Evolutionary conservation across 2,113 vertebrate species (phyloP).

Genomic region (Anhinga anhinga): DNA sequence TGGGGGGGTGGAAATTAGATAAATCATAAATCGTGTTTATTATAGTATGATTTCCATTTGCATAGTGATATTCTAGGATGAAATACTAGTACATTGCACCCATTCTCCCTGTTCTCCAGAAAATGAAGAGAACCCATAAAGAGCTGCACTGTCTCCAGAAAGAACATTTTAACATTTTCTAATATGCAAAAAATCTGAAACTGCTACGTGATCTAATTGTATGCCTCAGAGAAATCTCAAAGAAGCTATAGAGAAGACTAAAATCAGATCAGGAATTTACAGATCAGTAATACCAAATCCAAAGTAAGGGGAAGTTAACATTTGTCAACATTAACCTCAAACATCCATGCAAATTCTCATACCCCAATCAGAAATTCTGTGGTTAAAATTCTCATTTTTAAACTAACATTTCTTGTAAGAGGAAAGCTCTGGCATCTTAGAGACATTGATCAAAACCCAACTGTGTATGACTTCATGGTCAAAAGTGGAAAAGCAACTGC

Average conservation of each 20-base stretch:
- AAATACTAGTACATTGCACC: background rate
- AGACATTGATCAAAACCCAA: background rate
- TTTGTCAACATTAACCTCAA: background rate
- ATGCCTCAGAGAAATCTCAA: background rate
- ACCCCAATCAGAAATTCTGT: background rate
- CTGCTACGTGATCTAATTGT: background rate
- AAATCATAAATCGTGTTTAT: background rate
- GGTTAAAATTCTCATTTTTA: background rate
- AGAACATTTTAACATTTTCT: background rate
- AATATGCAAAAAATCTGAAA: background rate
- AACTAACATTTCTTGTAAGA: background rate
- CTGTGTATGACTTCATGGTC: background rate
- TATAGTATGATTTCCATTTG: background rate
- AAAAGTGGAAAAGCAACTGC: background rate
- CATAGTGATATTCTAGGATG: background rate
- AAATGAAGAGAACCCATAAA: background rate
- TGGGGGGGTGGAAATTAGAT: conserved; percentile 15
- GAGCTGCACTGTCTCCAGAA: background rate
- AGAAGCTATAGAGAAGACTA: background rate
- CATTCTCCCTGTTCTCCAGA: background rate
- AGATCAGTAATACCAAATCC: background rate
- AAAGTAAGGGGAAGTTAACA: background rate
- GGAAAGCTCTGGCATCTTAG: background rate
- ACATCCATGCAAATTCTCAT: background rate
- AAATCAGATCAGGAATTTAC: background rate